Evolutionary conservation across 2,797 vertebrate genomes (phyloP).

Genomic region (Enteromius mattozi): DNA sequence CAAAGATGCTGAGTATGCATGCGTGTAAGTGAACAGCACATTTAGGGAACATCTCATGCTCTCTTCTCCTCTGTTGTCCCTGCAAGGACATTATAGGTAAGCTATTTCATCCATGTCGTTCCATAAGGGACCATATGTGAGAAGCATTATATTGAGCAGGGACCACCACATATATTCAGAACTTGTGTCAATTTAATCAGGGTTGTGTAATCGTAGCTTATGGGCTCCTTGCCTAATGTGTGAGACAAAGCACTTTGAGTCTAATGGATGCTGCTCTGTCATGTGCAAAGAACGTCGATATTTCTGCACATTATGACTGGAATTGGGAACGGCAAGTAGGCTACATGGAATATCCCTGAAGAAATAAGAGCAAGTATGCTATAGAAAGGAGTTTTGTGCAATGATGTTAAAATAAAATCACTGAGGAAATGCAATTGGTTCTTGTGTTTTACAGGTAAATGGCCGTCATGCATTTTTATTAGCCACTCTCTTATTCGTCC

Average conservation of each 20-base stretch:
- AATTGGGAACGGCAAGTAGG: background rate
- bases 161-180: constrained; percentile 66
- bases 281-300: constrained; percentile 21
- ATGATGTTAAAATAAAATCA: background rate
- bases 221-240: constrained; percentile 46
- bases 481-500: background rate
- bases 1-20: constrained; percentile 48
- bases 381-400: background rate
- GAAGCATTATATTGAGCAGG: constrained; percentile 66
- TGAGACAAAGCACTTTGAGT: constrained; percentile 54
- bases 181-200: constrained; percentile 71
- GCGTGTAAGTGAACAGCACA: background rate
- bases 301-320: constrained; percentile 22
- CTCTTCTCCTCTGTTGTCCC: constrained; percentile 16
- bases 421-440: background rate
- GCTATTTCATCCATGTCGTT: constrained; percentile 6
- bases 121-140: constrained; percentile 57
- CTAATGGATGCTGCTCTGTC: constrained; percentile 31
- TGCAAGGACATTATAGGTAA: constrained; percentile 45
- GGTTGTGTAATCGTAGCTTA: constrained; percentile 70
- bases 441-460: constrained; percentile 15
- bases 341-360: constrained; percentile 12
- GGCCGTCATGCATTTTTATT: background rate
- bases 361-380: background rate
- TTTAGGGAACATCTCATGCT: constrained; percentile 4